phyloP scores from a whole-genome alignment of 2,888 invertebrate species.

The Macrosiphum euphorbiae region DNA sequence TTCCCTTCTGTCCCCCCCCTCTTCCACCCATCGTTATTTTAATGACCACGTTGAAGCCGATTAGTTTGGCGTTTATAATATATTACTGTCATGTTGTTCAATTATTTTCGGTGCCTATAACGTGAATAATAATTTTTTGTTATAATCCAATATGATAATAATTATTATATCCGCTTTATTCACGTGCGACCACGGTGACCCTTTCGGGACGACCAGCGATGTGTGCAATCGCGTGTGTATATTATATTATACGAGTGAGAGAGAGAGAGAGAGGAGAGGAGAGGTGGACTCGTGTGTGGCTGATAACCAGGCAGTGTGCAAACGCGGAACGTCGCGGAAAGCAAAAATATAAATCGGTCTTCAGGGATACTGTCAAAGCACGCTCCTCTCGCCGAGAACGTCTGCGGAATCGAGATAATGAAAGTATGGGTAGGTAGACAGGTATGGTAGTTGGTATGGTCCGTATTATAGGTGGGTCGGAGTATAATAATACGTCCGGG shows the following conservation, averaged over 20 bases:
- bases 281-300: neutral
- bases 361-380: neutral
- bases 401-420: slow-evolving; percentile 4
- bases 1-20: neutral
- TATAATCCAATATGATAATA: neutral
- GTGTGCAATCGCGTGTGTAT: neutral
- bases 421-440: neutral
- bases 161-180: neutral
- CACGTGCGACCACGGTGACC: neutral
- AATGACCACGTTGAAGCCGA: neutral
- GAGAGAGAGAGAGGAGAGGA: neutral
- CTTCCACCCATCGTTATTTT: neutral
- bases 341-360: slow-evolving; percentile 20
- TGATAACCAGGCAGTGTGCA: neutral
- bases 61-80: neutral
- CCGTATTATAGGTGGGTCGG: too few relatives aligned
- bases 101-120: neutral
- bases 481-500: neutral
- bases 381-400: neutral
- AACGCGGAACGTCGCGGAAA: neutral
- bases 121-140: neutral
- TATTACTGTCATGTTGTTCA: neutral
- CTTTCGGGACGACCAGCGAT: neutral
- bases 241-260: neutral
- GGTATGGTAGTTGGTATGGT: neutral